Conservation (phyloP, 1,140 invertebrate genomes). For the Heliconius congener region DNA sequence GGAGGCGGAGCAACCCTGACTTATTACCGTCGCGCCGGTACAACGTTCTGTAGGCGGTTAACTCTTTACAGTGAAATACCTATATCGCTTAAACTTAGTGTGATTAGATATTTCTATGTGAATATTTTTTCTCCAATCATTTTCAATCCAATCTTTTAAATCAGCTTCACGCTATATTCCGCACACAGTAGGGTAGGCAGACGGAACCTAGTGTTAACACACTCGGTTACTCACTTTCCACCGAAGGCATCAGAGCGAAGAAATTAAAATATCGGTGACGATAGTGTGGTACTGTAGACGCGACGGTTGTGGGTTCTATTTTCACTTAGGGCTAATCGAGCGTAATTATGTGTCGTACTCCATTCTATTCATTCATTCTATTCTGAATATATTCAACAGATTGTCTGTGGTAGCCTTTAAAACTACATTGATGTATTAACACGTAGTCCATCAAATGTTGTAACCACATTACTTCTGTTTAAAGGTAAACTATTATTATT, state of each 20-base stretch:
- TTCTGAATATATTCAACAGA: background rate
- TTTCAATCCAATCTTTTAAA: too few relatives aligned
- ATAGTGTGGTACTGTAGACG: too few relatives aligned
- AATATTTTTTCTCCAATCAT: background rate
- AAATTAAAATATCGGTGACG: too few relatives aligned
- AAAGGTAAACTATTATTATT: background rate
- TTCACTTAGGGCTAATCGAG: too few relatives aligned
- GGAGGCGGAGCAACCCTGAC: constrained; percentile 1
- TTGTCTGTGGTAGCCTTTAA: background rate
- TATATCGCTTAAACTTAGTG: background rate
- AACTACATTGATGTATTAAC: background rate
- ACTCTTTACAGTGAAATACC: constrained; percentile 2
- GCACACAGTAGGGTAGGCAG: too few relatives aligned
- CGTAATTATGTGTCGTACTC: too few relatives aligned
- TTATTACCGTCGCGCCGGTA: background rate
- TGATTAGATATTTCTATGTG: background rate
- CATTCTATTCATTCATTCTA: too few relatives aligned
- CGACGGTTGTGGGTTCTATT: too few relatives aligned
- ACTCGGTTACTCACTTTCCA: too few relatives aligned
- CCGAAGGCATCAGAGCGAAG: too few relatives aligned
- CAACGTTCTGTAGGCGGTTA: background rate
- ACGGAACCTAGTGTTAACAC: too few relatives aligned
- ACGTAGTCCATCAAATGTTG: background rate
- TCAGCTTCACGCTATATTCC: too few relatives aligned
- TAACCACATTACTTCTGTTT: background rate